A percentile compares a stretch with the other conserved stretches of the same genome.
phyloP scores from a whole-genome alignment of 2,888 invertebrate species.

The Diaperis boleti region DNA sequence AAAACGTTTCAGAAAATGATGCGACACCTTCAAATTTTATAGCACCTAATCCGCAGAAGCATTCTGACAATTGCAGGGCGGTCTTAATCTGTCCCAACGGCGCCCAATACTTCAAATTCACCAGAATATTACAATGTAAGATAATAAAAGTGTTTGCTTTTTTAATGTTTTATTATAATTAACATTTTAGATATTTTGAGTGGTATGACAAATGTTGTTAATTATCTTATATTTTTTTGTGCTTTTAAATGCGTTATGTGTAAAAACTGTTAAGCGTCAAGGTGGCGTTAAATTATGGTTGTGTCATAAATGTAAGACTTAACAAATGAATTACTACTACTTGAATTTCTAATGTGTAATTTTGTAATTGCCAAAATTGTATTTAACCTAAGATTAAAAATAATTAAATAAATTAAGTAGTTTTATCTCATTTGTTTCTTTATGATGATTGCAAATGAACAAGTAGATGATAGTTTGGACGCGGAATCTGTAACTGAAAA shows the following conservation, averaged over 20 bases:
- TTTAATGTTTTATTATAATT: background rate
- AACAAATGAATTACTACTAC: too few species aligned
- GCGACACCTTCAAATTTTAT: constrained; percentile 4
- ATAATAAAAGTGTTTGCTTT: background rate
- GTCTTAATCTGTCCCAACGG: constrained; percentile 63
- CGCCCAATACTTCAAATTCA: constrained; percentile 57
- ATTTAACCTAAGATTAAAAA: too few species aligned
- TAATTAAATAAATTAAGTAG: too few species aligned
- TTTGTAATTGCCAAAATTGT: too few species aligned
- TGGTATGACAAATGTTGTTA: constrained; percentile 48
- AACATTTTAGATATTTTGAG: constrained; percentile 42
- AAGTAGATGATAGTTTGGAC: constrained; percentile 60
- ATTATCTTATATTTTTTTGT: too few species aligned
- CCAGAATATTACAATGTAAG: constrained; percentile 58
- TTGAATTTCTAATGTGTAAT: too few species aligned
- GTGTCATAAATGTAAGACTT: too few species aligned
- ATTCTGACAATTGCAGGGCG: constrained; percentile 52
- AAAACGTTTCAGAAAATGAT: background rate
- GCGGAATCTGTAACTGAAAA: constrained; percentile 68
- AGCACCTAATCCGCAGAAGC: constrained; percentile 24
- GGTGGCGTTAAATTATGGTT: too few species aligned
- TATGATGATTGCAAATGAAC: constrained; percentile 43
- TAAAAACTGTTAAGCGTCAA: too few species aligned
- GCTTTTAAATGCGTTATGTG: too few species aligned
- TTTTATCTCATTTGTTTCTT: too few species aligned